These are phyloP conservation scores for Pyxicephalus adspersus DNA, from an alignment of 2,113 vertebrate genomes.

Conservation along the genomic window DNA sequence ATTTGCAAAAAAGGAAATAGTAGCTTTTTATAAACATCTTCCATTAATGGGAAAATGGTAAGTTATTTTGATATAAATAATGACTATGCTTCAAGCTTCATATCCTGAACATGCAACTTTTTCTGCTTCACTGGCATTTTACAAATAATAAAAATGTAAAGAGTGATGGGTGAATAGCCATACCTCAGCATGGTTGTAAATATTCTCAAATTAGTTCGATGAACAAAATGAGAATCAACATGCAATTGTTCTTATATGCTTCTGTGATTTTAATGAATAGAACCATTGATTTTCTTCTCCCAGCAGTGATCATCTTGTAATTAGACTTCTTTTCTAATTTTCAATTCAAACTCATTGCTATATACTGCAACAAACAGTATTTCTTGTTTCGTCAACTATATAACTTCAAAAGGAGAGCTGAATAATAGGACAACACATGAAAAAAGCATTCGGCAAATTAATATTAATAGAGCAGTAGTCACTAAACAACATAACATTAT, in stretches of 20 bases:
- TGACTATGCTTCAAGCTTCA: conserved; percentile 6
- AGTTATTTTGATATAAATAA: not conserved
- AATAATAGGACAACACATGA: too few relatives aligned
- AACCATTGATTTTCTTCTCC: conserved; percentile 32
- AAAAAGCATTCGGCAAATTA: not conserved
- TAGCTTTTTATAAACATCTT: too few relatives aligned
- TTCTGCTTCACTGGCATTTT: conserved; percentile 32
- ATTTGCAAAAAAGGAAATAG: too few relatives aligned
- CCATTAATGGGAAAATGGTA: too few relatives aligned
- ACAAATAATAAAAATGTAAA: conserved; percentile 36
- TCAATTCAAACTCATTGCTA: conserved; percentile 8
- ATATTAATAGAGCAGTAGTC: too few relatives aligned
- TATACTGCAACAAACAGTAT: conserved; percentile 13
- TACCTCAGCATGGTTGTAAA: conserved; percentile 27
- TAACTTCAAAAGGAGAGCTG: not conserved
- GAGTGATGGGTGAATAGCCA: conserved; percentile 15
- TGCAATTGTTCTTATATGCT: conserved; percentile 34
- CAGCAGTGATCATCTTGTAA: conserved; percentile 17
- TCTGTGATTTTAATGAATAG: conserved; percentile 30
- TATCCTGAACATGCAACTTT: conserved; percentile 9
- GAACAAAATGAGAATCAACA: conserved; percentile 33
- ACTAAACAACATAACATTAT: too few relatives aligned
- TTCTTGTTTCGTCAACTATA: not conserved
- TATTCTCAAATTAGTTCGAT: conserved; percentile 38
- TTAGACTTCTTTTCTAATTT: conserved; percentile 35